Evolutionary conservation across 1,140 invertebrate species (phyloP).

Genomic region (Trachymyrmex septentrionalis): DNA sequence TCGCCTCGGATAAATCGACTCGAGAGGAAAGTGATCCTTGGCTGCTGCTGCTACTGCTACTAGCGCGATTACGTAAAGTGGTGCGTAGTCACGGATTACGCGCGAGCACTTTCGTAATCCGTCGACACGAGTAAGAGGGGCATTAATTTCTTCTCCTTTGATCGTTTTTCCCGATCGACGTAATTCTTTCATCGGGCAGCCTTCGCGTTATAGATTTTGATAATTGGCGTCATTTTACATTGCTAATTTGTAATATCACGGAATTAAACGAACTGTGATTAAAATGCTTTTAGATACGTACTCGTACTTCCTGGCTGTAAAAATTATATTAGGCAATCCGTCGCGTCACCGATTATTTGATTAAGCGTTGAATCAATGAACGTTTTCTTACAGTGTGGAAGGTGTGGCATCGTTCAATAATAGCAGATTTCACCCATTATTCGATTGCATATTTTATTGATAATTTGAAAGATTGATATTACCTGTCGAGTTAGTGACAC

Average conservation of each 20-base stretch:
- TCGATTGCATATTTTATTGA: conserved; percentile 1
- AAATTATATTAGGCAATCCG: background rate
- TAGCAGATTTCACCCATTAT: background rate
- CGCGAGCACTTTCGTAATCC: conserved; percentile 50
- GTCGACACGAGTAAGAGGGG: conserved; percentile 24
- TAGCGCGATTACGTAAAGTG: conserved; percentile 53
- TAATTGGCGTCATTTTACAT: conserved; percentile 10
- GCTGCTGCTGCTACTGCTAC: conserved; percentile 38
- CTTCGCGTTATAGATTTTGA: conserved; percentile 20
- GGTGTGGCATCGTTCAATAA: background rate
- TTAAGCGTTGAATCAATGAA: conserved; percentile 35
- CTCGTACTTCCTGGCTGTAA: background rate
- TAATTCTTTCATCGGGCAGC: conserved; percentile 14
- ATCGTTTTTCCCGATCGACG: conserved; percentile 24
- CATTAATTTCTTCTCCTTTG: conserved; percentile 39
- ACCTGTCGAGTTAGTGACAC: conserved; percentile 14
- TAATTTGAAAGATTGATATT: background rate
- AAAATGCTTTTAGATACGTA: background rate
- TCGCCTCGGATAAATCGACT: conserved; percentile 30
- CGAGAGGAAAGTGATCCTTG: conserved; percentile 63
- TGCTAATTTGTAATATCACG: conserved; percentile 2
- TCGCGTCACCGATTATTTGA: background rate
- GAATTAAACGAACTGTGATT: conserved; percentile 5
- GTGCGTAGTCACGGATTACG: conserved; percentile 47
- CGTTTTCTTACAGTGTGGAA: conserved; percentile 1